Evolutionary conservation across 1,140 invertebrate species (phyloP).

Genomic region (Zophobas morio): DNA sequence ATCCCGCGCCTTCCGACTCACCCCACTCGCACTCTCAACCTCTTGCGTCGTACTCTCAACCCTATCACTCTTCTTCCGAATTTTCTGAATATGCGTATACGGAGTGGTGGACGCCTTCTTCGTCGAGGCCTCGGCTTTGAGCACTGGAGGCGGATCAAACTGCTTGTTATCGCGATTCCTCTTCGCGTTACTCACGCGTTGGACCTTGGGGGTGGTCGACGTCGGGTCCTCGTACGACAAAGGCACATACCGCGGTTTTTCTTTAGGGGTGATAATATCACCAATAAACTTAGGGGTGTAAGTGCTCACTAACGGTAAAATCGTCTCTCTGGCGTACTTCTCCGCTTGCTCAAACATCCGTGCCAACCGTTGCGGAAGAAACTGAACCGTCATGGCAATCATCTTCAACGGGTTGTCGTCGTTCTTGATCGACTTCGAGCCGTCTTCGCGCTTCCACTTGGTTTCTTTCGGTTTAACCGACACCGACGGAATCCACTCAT

Average conservation of each 20-base stretch:
- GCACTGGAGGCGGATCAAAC: constrained; percentile 16
- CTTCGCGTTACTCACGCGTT: constrained; percentile 4
- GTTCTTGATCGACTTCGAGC: constrained; percentile 50
- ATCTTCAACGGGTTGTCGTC: constrained; percentile 61
- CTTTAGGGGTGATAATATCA: constrained; percentile 63
- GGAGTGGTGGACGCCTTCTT: constrained; percentile 49
- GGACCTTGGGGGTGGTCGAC: constrained; percentile 10
- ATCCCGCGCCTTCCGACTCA: constrained; percentile 50
- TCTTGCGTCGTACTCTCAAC: constrained; percentile 25
- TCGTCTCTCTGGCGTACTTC: constrained; percentile 81
- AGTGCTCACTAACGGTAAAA: constrained; percentile 81
- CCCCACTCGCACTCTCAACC: constrained; percentile 40
- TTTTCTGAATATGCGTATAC: constrained; percentile 63
- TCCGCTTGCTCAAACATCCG: constrained; percentile 86
- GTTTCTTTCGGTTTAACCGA: constrained; percentile 60
- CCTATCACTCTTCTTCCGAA: constrained; percentile 55
- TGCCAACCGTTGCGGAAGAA: constrained; percentile 82
- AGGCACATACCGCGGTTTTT: constrained; percentile 62
- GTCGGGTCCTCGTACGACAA: constrained; percentile 58
- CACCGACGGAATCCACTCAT: constrained; percentile 57
- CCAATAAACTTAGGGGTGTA: constrained; percentile 77
- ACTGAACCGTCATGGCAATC: constrained; percentile 80
- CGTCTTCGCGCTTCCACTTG: constrained; percentile 63
- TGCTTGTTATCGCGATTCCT: constrained; percentile 28
- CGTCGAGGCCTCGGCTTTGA: neutral